A percentile compares a stretch with the other conserved stretches of the same genome.
Conservation (phyloP, 1,140 invertebrate genomes). For the Coptotermes formosanus region DNA sequence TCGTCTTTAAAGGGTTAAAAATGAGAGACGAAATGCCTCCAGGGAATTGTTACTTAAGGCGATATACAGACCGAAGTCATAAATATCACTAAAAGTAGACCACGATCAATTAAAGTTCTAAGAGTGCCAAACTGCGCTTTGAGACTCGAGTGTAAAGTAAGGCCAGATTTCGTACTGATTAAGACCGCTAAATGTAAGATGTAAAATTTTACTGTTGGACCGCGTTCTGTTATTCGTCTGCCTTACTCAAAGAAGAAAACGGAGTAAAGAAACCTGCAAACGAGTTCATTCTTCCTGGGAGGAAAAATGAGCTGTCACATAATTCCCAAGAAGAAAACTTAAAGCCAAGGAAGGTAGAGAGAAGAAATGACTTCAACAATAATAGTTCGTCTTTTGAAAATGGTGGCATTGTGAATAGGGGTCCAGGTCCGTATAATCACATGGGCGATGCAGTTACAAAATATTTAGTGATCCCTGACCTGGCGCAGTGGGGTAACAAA, state of each 20-base stretch:
- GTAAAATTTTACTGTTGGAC: neutral
- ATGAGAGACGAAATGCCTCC: too few species aligned
- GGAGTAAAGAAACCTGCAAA: neutral
- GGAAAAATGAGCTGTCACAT: constrained; percentile 11
- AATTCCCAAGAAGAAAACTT: neutral
- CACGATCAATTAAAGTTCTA: too few species aligned
- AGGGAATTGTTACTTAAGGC: too few species aligned
- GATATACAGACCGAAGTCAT: too few species aligned
- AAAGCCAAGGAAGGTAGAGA: neutral
- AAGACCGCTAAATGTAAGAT: neutral
- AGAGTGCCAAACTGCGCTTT: too few species aligned
- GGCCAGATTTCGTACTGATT: neutral
- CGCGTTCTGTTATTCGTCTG: neutral
- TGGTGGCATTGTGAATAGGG: neutral
- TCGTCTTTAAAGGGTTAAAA: too few species aligned
- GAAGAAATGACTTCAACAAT: neutral
- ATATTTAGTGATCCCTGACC: constrained; percentile 18
- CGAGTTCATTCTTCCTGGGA: neutral
- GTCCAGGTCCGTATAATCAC: constrained; percentile 1
- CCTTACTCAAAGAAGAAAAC: neutral
- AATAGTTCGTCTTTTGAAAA: constrained; percentile 4
- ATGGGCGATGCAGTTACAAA: neutral
- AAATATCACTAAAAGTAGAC: too few species aligned
- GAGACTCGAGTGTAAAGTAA: too few species aligned
- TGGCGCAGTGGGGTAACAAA: neutral